Percentiles rank a stretch among this genome's conserved stretches.
Conservation (phyloP, 2,797 vertebrate species). For the Toxotes lorentzi region DNA sequence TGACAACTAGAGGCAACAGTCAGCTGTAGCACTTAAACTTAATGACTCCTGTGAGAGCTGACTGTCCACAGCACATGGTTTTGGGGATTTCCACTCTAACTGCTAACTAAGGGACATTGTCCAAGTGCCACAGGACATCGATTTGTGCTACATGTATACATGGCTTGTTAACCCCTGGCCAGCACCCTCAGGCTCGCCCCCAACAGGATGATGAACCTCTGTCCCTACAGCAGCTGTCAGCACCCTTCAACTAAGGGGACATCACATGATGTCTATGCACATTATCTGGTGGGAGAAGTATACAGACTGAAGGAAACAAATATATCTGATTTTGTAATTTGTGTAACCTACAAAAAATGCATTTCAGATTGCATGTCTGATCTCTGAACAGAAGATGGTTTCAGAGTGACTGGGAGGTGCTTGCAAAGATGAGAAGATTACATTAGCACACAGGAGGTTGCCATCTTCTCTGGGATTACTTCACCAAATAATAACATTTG, state of each 20-base stretch:
- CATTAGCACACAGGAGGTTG: constrained; percentile 80
- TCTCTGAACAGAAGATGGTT: constrained; percentile 62
- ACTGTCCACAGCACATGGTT: constrained; percentile 60
- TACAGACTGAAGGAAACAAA: constrained; percentile 45
- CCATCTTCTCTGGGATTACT: constrained; percentile 77
- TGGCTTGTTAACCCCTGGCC: constrained; percentile 64
- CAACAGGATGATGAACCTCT: constrained; percentile 35
- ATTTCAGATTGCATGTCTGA: constrained; percentile 51
- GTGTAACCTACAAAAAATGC: constrained; percentile 39
- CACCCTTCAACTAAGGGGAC: constrained; percentile 17
- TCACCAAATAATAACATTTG: constrained; percentile 85
- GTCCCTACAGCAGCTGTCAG: constrained; percentile 48
- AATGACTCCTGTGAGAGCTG: constrained; percentile 56
- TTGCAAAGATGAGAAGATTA: constrained; percentile 76
- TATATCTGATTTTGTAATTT: constrained; percentile 53
- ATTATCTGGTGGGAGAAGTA: constrained; percentile 40
- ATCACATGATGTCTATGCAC: constrained; percentile 60
- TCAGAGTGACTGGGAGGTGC: constrained; percentile 66
- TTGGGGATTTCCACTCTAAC: constrained; percentile 83
- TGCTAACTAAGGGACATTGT: constrained; percentile 70
- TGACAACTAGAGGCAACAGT: constrained; percentile 39
- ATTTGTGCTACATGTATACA: constrained; percentile 73
- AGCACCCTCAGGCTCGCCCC: constrained; percentile 44
- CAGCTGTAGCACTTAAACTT: constrained; percentile 45
- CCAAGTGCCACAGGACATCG: constrained; percentile 81